phyloP scores from a whole-genome alignment of 2,797 vertebrate genomes.

The Lagothrix lagotricha region DNA sequence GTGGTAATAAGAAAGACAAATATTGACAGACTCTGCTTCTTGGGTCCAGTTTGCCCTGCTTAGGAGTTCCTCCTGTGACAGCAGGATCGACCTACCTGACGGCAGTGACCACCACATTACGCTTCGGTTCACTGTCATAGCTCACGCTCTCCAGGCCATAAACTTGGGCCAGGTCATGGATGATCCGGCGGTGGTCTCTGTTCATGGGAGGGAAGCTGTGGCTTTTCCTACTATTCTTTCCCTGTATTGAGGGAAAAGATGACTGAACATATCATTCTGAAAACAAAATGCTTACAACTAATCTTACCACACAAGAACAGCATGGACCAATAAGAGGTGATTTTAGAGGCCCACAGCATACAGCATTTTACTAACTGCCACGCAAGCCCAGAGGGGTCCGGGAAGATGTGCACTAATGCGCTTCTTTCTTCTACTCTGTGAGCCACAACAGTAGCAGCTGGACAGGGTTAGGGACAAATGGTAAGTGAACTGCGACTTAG shows the following conservation, averaged over 20 bases:
- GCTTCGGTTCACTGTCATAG: constrained; percentile 98
- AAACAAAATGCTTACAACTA: not conserved
- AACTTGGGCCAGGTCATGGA: constrained; percentile 96
- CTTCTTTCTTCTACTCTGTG: not conserved
- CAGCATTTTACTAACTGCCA: not conserved
- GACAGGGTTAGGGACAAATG: not conserved
- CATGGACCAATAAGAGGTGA: not conserved
- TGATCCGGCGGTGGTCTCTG: constrained; percentile 94
- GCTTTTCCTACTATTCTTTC: constrained; percentile 93
- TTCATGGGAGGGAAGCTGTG: constrained; percentile 98
- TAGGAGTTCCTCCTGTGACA: not conserved
- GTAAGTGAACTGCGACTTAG: not conserved
- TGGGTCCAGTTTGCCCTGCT: not conserved
- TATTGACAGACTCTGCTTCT: not conserved
- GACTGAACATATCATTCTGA: not conserved
- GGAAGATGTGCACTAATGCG: not conserved
- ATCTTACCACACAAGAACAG: not conserved
- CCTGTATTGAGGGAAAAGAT: constrained; percentile 84
- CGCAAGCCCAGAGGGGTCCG: not conserved
- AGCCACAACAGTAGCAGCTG: not conserved
- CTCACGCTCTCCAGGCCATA: constrained; percentile 96
- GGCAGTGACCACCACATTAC: constrained; percentile 96
- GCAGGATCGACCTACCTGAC: constrained; percentile 84
- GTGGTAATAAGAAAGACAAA: not conserved
- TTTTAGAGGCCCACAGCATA: not conserved